Conservation (phyloP, 2,113 vertebrate species). For the Salvelinus fontinalis region DNA sequence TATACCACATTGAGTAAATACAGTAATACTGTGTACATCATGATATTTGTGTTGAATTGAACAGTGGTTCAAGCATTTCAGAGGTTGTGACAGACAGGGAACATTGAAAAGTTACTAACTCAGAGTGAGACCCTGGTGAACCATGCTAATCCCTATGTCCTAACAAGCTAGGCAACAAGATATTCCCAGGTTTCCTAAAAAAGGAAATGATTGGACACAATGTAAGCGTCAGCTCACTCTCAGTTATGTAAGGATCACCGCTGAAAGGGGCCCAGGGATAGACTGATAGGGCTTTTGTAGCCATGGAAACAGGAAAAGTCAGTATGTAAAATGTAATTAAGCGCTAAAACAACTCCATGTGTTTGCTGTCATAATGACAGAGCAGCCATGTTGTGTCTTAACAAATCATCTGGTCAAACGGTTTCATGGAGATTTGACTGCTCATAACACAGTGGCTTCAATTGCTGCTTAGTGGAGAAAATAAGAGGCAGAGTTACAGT, state of each 20-base stretch:
- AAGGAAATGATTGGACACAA: neutral
- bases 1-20: too few relatives aligned
- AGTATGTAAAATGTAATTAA: constrained; percentile 99
- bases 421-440: constrained; percentile 36
- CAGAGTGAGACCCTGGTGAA: too few relatives aligned
- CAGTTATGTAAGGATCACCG: constrained; percentile 57
- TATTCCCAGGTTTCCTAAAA: neutral
- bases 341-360: constrained; percentile 94
- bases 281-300: constrained; percentile 89
- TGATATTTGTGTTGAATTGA: too few relatives aligned
- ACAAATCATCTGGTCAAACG: constrained; percentile 61
- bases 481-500: neutral
- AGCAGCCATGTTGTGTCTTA: constrained; percentile 77
- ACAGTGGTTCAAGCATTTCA: too few relatives aligned
- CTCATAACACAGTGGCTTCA: neutral
- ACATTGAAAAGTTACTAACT: too few relatives aligned
- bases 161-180: neutral
- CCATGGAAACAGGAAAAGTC: constrained; percentile 94
- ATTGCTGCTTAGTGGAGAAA: constrained; percentile 9
- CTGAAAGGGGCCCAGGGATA: constrained; percentile 81
- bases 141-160: neutral
- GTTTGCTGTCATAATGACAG: constrained; percentile 89
- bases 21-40: too few relatives aligned
- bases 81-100: too few relatives aligned
- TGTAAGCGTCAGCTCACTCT: neutral